A percentile compares a stretch with the other conserved stretches of the same genome.
Evolutionary conservation across 2,113 vertebrate species (phyloP).

Genomic region (Dunckerocampus dactyliophorus): DNA sequence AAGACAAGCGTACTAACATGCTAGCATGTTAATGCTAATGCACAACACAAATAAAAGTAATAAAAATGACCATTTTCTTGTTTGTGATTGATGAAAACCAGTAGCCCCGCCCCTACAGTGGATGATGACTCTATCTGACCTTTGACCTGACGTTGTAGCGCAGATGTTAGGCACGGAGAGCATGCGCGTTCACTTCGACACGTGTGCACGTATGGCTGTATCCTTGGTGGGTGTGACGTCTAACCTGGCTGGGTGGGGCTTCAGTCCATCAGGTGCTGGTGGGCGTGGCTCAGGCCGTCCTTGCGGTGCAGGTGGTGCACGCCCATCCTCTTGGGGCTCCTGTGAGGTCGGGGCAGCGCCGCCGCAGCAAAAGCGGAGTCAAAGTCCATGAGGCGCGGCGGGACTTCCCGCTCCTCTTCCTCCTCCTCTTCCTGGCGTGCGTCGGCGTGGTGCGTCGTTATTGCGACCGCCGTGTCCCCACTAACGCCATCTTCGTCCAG

Average conservation of each 20-base stretch:
- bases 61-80: no score
- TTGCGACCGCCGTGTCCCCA: conserved; percentile 41
- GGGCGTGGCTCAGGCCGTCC: conserved; percentile 92
- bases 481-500: conserved; percentile 53
- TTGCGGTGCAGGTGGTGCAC: conserved; percentile 95
- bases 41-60: no score
- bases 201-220: conserved; percentile 46
- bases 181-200: neutral
- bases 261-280: conserved; percentile 92
- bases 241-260: neutral
- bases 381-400: conserved; percentile 58
- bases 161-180: neutral
- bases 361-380: conserved; percentile 36
- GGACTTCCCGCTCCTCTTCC: conserved; percentile 61
- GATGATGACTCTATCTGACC: no score
- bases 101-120: no score
- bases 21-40: no score
- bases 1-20: no score
- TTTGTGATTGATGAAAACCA: no score
- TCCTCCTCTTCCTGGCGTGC: conserved; percentile 64
- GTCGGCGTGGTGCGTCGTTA: conserved; percentile 40
- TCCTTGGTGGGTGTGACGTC: conserved; percentile 41
- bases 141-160: no score
- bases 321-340: conserved; percentile 95
- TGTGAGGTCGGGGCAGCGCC: conserved; percentile 72